Percentiles rank a stretch among this genome's conserved stretches.
Evolutionary conservation across 2,113 vertebrate species (phyloP).

Genomic region (Tauraco erythrolophus): DNA sequence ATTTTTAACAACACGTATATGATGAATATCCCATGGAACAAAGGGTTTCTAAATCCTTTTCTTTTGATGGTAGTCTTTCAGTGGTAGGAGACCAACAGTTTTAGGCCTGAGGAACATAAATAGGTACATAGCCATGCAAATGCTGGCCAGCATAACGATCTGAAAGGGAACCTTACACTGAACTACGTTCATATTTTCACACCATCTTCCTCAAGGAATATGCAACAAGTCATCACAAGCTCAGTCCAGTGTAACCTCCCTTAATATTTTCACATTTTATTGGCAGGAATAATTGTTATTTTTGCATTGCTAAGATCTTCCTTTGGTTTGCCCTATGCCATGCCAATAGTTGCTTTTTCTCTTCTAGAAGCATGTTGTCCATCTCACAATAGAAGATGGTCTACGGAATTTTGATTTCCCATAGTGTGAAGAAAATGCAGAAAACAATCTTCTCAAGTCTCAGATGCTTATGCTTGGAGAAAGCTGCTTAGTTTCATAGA

Average conservation of each 20-base stretch:
- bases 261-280: neutral
- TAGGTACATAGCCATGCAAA: neutral
- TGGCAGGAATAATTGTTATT: neutral
- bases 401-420: neutral
- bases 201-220: neutral
- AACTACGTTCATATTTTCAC: neutral
- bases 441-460: neutral
- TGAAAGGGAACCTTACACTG: neutral
- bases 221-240: neutral
- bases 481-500: neutral
- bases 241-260: neutral
- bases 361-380: neutral
- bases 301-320: neutral
- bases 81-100: neutral
- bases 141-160: accelerated
- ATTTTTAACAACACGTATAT: neutral
- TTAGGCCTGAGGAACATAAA: neutral
- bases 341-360: neutral
- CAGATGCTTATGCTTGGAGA: neutral
- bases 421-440: neutral
- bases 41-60: neutral
- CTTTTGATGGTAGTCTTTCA: neutral
- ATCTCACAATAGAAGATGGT: neutral
- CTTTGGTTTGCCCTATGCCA: neutral
- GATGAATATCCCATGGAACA: neutral